Evolutionary conservation across 2,888 invertebrate genomes (phyloP).

Genomic region (Tridacna crocea): DNA sequence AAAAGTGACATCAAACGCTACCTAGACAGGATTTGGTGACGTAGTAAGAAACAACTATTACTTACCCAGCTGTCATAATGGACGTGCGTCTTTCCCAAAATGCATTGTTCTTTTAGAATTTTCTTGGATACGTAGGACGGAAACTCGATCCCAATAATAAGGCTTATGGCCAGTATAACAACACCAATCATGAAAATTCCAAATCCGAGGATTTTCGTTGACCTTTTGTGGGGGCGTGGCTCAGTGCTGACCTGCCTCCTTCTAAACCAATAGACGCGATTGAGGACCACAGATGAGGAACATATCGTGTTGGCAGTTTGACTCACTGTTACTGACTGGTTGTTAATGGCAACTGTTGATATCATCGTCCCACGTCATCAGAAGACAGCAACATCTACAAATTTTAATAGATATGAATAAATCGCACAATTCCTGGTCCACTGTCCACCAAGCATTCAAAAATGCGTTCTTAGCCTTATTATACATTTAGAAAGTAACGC

Average conservation of each 20-base stretch:
- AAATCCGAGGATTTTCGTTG: constrained; percentile 68
- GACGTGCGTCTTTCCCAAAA: constrained; percentile 59
- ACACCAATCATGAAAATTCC: constrained; percentile 72
- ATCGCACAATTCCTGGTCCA: background rate
- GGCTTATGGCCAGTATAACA: constrained; percentile 69
- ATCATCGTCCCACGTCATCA: constrained; percentile 24
- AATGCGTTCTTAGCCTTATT: background rate
- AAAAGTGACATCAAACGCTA: too few species aligned
- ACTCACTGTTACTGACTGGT: constrained; percentile 10
- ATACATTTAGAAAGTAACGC: background rate
- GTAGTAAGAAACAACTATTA: background rate
- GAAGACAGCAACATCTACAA: background rate
- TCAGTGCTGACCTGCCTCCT: constrained; percentile 8
- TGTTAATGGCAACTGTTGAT: constrained; percentile 14
- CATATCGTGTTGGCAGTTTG: background rate
- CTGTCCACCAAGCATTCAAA: background rate
- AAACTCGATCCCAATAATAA: constrained; percentile 77
- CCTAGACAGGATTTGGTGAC: background rate
- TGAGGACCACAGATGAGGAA: constrained; percentile 6
- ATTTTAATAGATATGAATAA: background rate
- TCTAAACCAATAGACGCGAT: constrained; percentile 42
- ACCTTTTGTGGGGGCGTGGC: constrained; percentile 53
- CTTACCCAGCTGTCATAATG: constrained; percentile 75
- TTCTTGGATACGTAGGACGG: constrained; percentile 71
- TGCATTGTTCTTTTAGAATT: constrained; percentile 68